Base-by-base conservation (phyloP, 2,888 invertebrate species). In the Hirtodrosophila alboralis region DNA sequence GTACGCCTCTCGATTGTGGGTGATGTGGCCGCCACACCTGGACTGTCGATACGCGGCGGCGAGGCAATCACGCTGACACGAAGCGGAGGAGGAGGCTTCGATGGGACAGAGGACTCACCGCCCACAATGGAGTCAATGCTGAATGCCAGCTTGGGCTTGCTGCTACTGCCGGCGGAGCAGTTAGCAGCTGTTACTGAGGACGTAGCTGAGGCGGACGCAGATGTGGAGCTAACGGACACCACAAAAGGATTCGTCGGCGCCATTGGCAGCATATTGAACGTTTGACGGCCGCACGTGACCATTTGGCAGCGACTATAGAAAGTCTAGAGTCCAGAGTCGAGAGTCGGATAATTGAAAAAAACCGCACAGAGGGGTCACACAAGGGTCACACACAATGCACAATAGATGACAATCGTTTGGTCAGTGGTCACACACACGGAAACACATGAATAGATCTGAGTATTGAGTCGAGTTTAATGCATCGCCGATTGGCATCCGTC, bases 111-210 rank as follows among this genome's bases (percentile, higher is more conserved):
- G 5, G 72, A 48, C 8, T 40, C 61, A 1, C 47, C 56, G 67
- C 97, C 97, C 64, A 97, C 97, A 89, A 97, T 96, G 88, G 96
- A 96, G 92, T 97, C 97, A 91, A 97, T 97, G 89, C 96, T 96
- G 90, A 97, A 97, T 87, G 97, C 97, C 90, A 97, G 95, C 92
- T 97, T 97, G 79, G 97, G 97, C 92, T 96, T 96, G 84, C 95
- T 95, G 48, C 57, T 66, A 52, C 56, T 62, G 18, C 28, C 30
- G 38, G 56, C 12, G 28, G 57, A 65, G 62, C 66, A 72, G 36
- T 63, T 65, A 36, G 67, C 49, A 3, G 66, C 75, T 16, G 85
- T 63, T 34, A 76, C 77, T 38, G 79, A 63, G 33, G 87, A 70
- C 40, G 78, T 70, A 41, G 75, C 72, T 66, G 51, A n/a, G 23